Evolutionary conservation across 2,888 invertebrate genomes (phyloP).

Genomic region (Drosophila eohydei): DNA sequence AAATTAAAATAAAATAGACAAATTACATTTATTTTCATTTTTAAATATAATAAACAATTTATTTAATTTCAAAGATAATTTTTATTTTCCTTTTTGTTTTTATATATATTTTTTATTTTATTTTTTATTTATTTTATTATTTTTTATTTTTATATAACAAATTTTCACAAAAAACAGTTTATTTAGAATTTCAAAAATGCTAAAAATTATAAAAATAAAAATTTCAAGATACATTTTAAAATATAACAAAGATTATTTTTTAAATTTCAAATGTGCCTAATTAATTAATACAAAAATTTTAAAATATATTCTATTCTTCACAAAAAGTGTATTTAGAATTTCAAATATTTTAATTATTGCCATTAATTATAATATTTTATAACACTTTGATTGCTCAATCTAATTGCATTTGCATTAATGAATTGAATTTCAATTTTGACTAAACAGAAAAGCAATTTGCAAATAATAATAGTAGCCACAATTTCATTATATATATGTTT

Average conservation of each 20-base stretch:
- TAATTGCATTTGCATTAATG: not conserved
- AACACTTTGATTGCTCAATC: not conserved
- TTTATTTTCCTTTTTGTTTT: too few species aligned
- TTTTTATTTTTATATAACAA: not conserved
- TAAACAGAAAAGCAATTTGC: conserved; percentile 4
- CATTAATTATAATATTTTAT: not conserved
- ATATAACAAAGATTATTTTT: not conserved
- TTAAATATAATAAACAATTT: too few species aligned
- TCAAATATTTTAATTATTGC: not conserved
- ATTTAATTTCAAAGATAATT: too few species aligned
- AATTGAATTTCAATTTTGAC: conserved; percentile 11
- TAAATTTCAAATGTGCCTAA: not conserved
- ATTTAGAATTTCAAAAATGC: not conserved
- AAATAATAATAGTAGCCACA: conserved; percentile 3
- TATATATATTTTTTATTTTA: too few species aligned
- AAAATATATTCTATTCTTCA: not conserved
- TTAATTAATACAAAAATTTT: too few species aligned
- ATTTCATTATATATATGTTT: not conserved
- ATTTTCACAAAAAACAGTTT: not conserved
- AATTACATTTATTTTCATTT: too few species aligned
- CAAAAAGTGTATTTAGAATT: not conserved
- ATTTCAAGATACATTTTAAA: not conserved
- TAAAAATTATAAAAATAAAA: not conserved
- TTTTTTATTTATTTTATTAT: too few species aligned
- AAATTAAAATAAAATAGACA: too few species aligned